phyloP scores from a whole-genome alignment of 2,113 vertebrate genomes.

The Poeciliopsis turrubarensis region DNA sequence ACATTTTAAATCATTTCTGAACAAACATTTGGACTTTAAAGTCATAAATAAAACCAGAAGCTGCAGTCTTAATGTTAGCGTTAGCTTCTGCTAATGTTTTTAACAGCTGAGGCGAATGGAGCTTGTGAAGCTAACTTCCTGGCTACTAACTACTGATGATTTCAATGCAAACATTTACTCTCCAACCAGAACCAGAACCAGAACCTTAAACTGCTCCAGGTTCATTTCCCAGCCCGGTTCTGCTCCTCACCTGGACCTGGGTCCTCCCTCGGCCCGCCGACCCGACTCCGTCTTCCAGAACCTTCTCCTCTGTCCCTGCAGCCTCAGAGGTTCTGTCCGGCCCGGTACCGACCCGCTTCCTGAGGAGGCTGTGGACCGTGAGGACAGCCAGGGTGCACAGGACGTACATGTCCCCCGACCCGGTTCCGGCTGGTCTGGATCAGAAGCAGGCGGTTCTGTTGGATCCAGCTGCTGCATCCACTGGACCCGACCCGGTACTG shows the following conservation, averaged over 20 bases:
- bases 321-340: not conserved
- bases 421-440: not conserved
- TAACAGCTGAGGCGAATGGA: no score
- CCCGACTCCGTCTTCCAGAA: not conserved
- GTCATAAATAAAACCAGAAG: no score
- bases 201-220: not conserved
- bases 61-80: no score
- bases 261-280: not conserved
- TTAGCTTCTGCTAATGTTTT: no score
- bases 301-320: not conserved
- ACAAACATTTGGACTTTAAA: no score
- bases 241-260: conserved; percentile 60
- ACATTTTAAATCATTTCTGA: no score
- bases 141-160: no score
- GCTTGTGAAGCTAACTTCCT: no score
- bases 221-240: not conserved
- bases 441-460: not conserved
- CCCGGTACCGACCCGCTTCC: conserved; percentile 14
- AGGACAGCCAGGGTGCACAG: conserved; percentile 77
- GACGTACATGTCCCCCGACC: conserved; percentile 67
- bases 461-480: conserved; percentile 14
- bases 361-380: conserved; percentile 68
- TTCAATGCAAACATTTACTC: no score
- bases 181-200: not conserved
- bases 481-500: conserved; percentile 9